These are phyloP conservation scores for Eupithecia centaureata DNA, from an alignment of 2,888 invertebrate genomes.

Conservation along the genomic window DNA sequence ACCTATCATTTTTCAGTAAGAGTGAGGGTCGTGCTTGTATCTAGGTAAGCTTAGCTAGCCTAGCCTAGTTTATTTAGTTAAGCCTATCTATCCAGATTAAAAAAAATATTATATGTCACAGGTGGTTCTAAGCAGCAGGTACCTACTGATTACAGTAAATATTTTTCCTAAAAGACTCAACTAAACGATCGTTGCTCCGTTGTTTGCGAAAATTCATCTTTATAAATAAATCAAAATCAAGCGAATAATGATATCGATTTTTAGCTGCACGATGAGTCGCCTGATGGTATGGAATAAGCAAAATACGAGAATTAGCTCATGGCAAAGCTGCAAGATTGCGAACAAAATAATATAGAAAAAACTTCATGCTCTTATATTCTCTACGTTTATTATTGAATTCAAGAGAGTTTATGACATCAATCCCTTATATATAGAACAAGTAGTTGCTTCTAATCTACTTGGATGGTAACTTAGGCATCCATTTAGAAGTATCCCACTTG, in stretches of 20 bases:
- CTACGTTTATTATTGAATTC: not conserved
- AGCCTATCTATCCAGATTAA: not conserved
- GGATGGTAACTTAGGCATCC: not conserved
- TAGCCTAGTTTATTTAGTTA: not conserved
- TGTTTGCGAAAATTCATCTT: not conserved
- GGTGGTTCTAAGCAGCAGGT: too few species aligned
- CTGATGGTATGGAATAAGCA: not conserved
- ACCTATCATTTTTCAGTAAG: not conserved
- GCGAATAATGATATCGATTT: too few species aligned
- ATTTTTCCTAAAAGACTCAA: not conserved
- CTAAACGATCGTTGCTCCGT: not conserved
- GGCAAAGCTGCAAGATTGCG: not conserved
- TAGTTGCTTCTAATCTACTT: not conserved
- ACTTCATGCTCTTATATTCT: not conserved
- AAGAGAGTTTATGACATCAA: not conserved
- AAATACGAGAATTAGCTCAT: not conserved
- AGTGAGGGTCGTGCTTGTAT: not conserved
- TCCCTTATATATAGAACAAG: not conserved
- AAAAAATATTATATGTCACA: too few species aligned
- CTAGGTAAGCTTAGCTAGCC: not conserved
- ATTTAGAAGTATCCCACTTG: slow-evolving; percentile 8
- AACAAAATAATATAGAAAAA: not conserved
- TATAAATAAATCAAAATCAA: not conserved
- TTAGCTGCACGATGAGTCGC: too few species aligned
- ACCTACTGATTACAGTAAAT: not conserved